A percentile compares a stretch with the other conserved stretches of the same genome.
These are phyloP conservation scores for Crax fasciolata DNA, from an alignment of 2,797 vertebrate genomes.

Conservation along the genomic window DNA sequence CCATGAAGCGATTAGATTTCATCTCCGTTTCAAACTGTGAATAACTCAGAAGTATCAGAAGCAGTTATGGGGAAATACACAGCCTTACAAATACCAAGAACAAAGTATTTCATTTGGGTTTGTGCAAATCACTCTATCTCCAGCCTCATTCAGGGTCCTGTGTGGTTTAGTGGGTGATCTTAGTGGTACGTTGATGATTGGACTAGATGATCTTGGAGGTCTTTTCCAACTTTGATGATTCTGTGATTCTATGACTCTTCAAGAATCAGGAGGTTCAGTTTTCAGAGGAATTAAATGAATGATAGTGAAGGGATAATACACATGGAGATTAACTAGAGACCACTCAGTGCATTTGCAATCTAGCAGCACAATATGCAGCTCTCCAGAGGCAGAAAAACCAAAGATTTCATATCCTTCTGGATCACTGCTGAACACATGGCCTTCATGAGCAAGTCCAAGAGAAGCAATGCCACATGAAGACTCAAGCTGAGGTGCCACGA, in stretches of 20 bases:
- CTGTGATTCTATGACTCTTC: neutral
- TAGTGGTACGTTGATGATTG: too few relatives aligned
- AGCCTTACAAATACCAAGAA: neutral
- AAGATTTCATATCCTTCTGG: neutral
- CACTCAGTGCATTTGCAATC: neutral
- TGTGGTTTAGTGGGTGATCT: neutral
- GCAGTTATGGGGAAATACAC: neutral
- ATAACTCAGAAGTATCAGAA: neutral
- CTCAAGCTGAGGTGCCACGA: neutral
- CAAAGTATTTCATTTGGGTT: neutral
- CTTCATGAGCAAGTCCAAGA: neutral
- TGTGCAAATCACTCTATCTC: neutral
- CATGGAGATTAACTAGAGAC: neutral
- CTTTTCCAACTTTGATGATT: too few relatives aligned
- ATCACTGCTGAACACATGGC: neutral
- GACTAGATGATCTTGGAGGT: too few relatives aligned
- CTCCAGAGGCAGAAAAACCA: neutral
- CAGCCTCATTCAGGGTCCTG: neutral
- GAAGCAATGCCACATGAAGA: fast-evolving
- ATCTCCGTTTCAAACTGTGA: neutral
- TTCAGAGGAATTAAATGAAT: neutral
- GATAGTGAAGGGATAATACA: neutral
- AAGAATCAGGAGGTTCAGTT: neutral
- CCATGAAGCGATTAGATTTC: neutral
- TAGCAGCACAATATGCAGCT: neutral